Percentiles rank a stretch among this genome's conserved stretches.
phyloP scores from a whole-genome alignment of 2,113 vertebrate genomes.

The Caranx melampygus region DNA sequence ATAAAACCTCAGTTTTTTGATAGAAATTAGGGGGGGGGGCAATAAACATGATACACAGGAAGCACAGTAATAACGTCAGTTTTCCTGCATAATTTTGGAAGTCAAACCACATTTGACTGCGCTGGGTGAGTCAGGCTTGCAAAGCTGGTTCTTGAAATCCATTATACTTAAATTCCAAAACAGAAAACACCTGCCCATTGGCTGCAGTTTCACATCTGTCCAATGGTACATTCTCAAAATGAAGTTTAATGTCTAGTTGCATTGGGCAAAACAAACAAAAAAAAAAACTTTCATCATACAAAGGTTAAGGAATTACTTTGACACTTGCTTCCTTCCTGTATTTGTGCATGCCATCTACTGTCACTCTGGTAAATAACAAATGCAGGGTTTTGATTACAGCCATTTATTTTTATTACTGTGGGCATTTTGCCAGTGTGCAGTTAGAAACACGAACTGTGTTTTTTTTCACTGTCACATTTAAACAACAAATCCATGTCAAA shows the following conservation, averaged over 20 bases:
- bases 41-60: background rate
- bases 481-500: slow-evolving; percentile 2
- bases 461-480: background rate
- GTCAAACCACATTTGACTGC: background rate
- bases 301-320: too few species aligned
- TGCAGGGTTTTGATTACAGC: background rate
- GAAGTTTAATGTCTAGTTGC: too few species aligned
- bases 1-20: background rate
- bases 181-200: too few species aligned
- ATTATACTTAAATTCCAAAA: background rate
- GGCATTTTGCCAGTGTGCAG: background rate
- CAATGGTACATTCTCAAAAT: background rate
- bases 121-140: slow-evolving; percentile 2
- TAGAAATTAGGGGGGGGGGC: background rate
- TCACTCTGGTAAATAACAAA: background rate
- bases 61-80: background rate
- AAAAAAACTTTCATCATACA: too few species aligned
- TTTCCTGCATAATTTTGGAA: background rate
- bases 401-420: background rate
- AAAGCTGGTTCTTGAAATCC: background rate
- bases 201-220: background rate
- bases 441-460: background rate
- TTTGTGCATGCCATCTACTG: too few species aligned
- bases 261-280: too few species aligned
- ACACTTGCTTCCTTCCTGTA: background rate